These are phyloP conservation scores for Hippasteria phrygiana DNA, from an alignment of 53 echinoderm and acorn worm genomes.

Conservation along the genomic window DNA sequence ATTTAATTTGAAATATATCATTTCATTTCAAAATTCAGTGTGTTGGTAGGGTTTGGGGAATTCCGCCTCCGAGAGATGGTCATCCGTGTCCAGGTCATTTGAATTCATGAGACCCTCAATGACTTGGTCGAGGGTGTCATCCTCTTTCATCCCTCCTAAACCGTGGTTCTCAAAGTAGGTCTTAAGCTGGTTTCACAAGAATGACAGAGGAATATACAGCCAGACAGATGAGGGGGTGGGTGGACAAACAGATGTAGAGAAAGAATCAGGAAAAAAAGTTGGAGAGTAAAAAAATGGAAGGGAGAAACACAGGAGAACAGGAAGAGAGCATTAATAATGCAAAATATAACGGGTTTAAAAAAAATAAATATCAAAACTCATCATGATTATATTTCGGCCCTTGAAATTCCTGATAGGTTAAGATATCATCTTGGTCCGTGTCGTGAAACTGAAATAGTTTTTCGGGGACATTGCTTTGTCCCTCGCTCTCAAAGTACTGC, in stretches of 20 bases:
- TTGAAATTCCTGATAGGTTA: constrained; percentile 57
- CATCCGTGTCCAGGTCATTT: constrained; percentile 21
- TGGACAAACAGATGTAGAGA: not conserved
- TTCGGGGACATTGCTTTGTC: constrained; percentile 9
- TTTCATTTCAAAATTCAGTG: constrained; percentile 3
- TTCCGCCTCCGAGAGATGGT: not conserved
- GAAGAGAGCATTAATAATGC: not conserved
- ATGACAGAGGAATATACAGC: not conserved
- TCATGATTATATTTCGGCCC: constrained; percentile 69
- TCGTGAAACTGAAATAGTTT: constrained; percentile 55
- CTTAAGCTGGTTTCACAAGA: constrained; percentile 11
- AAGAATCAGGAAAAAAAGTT: not conserved
- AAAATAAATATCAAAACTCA: constrained; percentile 55
- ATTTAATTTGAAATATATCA: too few species aligned
- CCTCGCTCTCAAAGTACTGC: not conserved
- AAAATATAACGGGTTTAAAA: not conserved
- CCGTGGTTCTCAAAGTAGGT: not conserved
- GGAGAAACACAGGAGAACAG: not conserved
- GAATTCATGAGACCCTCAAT: not conserved
- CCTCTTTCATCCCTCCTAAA: not conserved
- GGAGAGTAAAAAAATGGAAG: not conserved
- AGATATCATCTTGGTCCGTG: constrained; percentile 32
- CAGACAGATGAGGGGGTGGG: not conserved
- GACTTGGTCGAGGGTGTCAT: not conserved
- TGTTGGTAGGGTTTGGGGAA: not conserved